Evolutionary conservation across 2,888 invertebrate species (phyloP), one percentile per base, ranked within the genome.

Genomic region (Branchipolynoe longqiensis): DNA sequence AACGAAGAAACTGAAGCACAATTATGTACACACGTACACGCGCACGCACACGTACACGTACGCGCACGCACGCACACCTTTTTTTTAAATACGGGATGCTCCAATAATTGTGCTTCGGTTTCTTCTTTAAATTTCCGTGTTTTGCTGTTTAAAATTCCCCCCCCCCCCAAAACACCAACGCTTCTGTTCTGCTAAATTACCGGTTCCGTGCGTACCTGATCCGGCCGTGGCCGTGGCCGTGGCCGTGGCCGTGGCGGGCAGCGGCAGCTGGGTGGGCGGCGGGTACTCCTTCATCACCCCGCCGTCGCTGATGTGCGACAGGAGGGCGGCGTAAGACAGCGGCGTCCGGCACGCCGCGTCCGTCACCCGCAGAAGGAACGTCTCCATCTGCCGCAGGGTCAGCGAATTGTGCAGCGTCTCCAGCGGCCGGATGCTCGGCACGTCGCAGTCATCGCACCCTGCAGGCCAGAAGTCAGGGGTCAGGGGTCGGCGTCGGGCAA

Each of bases 341-440:
- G 87, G 88, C 0, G 87, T 87, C 18, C 82, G 36, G 58, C 38
- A 84, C 12, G 81, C 18, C 54, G 78, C 28, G 12, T 85, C 86
- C 4, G 88, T 86, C 62, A 88, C 56, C 22, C 58, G 40, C 73
- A 73, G 86, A 93, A 99, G 95, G 94, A 98, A 99, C 69, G 89
- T 95, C 94, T 99, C 98, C 91, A 99, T 95, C 93, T 99, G 98
- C 64, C 96, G 96, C 92, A 98, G 95, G 82, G 98, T 98, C 89
- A 99, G 95, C 78, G 98, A 97, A 94, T 99, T 99, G 95, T 99
- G 99, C 87, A 99, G 95, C 3, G 99, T 99, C 95, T 99, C 99
- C 93, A 99, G 94, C 0, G 99, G 98, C 48, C 99, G 96, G 90
- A 99, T 97, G 0, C 98, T 97, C 38, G 99, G 99, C 89, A 90